Evolutionary conservation across 2,888 invertebrate genomes (phyloP), one percentile per base, ranked within the genome.

Genomic region (Pelosia muscerda): DNA sequence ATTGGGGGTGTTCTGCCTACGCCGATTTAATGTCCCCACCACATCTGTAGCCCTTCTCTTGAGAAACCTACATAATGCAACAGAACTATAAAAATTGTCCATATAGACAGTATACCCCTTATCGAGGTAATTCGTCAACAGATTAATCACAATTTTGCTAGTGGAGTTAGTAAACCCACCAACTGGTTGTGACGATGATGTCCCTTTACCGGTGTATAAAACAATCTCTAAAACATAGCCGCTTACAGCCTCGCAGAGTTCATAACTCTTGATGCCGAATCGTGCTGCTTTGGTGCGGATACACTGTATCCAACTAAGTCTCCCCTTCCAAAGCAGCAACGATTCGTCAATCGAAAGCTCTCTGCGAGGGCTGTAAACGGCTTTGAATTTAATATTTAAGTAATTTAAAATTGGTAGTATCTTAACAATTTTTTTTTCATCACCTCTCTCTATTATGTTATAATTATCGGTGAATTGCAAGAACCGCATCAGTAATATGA

Each of bases 1-100:
- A 2, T n/a, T 31, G 19, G 63, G 67, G 11, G 59, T 63, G 2
- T 67, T 57, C 34, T 34, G 58, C 26, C 54, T n/a, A 8, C 63
- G 58, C 34, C 63, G 11, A 25, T 67, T 63, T n/a, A 63, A 15
- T 23, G 63, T 61, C 0, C 57, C 69, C n/a, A 69, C 56, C 10
- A 66, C 63, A 31, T 72, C 68, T 15, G 66, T 65, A 23, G 60
- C 57, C 1, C 63, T 49, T 49, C 23, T 8, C 56, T 72, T 68
- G 19, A 68, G 49, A 61, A 34, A 72, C 38, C 72, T 56, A 2
- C 56, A 61, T n/a, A 69, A 38, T 23, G 56, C 19, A 26, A 75
- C 62, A 4, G 22, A 53, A 58, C 77, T 77, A 42, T 75, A 76
- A 23, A 60, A 77, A 56, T 77, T 76, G 63, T 76, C 75, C 74